Percentiles rank a stretch among this genome's conserved stretches.
These are phyloP conservation scores for Poecile atricapillus DNA, from an alignment of 2,113 vertebrate genomes.

Conservation along the genomic window DNA sequence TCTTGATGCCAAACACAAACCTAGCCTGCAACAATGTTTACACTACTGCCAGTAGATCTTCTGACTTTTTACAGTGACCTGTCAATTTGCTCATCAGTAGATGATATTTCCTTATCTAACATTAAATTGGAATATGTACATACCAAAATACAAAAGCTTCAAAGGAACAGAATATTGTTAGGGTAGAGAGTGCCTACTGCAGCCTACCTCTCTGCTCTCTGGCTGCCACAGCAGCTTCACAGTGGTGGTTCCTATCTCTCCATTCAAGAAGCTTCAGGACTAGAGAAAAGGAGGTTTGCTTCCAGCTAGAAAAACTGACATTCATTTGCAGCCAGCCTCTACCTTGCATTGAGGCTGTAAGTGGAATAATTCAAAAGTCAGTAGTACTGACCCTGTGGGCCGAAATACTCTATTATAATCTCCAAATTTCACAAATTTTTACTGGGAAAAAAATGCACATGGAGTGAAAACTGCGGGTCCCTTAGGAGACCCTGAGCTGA, in stretches of 20 bases:
- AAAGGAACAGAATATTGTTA: neutral
- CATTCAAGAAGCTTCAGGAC: neutral
- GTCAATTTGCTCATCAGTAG: neutral
- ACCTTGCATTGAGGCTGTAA: neutral
- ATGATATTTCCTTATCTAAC: neutral
- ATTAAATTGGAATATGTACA: neutral
- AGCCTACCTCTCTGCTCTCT: neutral
- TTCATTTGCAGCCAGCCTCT: neutral
- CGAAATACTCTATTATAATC: neutral
- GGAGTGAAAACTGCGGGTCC: neutral
- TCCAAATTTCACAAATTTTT: neutral
- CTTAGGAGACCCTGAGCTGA: neutral
- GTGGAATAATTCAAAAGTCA: neutral
- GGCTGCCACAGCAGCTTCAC: neutral
- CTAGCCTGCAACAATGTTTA: neutral
- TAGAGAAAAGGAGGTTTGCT: neutral
- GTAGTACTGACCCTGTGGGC: fast-evolving
- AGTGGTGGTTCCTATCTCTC: neutral
- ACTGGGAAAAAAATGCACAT: neutral
- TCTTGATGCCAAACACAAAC: neutral
- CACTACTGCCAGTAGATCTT: neutral
- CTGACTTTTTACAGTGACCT: neutral
- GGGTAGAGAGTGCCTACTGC: neutral
- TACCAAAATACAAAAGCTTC: neutral
- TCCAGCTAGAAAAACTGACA: neutral